These are phyloP conservation scores for Hoplias malabaricus DNA, from an alignment of 2,113 vertebrate genomes.

Conservation along the genomic window DNA sequence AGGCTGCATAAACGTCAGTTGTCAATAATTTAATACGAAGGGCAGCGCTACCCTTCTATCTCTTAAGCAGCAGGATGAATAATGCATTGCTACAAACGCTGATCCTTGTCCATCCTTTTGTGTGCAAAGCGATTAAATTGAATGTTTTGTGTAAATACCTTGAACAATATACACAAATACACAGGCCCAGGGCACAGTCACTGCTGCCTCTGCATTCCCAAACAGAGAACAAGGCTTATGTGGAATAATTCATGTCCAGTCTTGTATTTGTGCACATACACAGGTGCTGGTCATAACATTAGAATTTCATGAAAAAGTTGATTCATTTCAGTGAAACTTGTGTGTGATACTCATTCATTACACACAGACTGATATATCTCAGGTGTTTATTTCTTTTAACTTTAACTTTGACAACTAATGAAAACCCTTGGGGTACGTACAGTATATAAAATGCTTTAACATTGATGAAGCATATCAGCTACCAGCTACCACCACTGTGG, in stretches of 20 bases:
- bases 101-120: constrained; percentile 1
- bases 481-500: too few relatives aligned
- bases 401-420: too few relatives aligned
- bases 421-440: too few relatives aligned
- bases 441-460: too few relatives aligned
- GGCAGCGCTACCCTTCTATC: constrained; percentile 43
- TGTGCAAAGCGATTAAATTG: constrained; percentile 7
- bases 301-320: too few relatives aligned
- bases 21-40: constrained; percentile 74
- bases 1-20: constrained; percentile 63
- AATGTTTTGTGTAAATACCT: constrained; percentile 34
- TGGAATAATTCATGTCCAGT: constrained; percentile 31
- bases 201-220: neutral
- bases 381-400: too few relatives aligned
- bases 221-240: neutral
- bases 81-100: constrained; percentile 57
- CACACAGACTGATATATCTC: too few relatives aligned
- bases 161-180: neutral
- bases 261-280: neutral
- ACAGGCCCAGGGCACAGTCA: neutral
- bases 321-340: too few relatives aligned
- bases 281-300: too few relatives aligned
- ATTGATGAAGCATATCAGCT: too few relatives aligned
- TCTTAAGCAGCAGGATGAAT: constrained; percentile 67
- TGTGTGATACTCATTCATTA: too few relatives aligned